Percentiles rank a stretch among this genome's conserved stretches.
phyloP scores from a whole-genome alignment of 37 sponge, comb jelly and placozoan species.

The Oscarella lobularis region DNA sequence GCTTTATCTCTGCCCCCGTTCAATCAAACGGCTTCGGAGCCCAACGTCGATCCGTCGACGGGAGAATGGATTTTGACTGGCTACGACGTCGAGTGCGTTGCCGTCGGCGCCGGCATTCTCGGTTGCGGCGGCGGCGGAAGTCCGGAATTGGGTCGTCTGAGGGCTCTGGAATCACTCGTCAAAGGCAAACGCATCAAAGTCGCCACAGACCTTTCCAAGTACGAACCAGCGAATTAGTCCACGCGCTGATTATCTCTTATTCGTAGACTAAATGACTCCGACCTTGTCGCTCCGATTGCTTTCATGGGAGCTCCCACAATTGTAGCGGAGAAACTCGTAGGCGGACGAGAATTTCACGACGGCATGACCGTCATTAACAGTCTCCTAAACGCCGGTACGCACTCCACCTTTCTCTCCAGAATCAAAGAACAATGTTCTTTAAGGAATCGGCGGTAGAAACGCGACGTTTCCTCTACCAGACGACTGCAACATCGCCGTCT shows the following conservation, averaged over 20 bases:
- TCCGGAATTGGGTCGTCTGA: constrained; percentile 36
- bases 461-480: background rate
- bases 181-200: constrained; percentile 37
- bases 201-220: no score
- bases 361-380: constrained; percentile 24
- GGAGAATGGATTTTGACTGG: constrained; percentile 47
- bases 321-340: constrained; percentile 44
- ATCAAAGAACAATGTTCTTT: no score
- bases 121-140: constrained; percentile 87
- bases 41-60: background rate
- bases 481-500: background rate
- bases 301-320: constrained; percentile 78
- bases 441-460: background rate
- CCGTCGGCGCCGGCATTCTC: constrained; percentile 66
- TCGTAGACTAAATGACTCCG: constrained; percentile 6
- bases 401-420: no score
- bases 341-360: constrained; percentile 24
- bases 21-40: background rate
- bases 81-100: constrained; percentile 60
- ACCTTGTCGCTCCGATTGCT: constrained; percentile 21
- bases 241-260: background rate
- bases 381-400: constrained; percentile 28
- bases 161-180: constrained; percentile 18
- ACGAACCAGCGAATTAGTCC: background rate
- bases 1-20: background rate